Evolutionary conservation across 1,140 invertebrate species (phyloP), one percentile per base, ranked within the genome.

Genomic region (Micrasema minimum): DNA sequence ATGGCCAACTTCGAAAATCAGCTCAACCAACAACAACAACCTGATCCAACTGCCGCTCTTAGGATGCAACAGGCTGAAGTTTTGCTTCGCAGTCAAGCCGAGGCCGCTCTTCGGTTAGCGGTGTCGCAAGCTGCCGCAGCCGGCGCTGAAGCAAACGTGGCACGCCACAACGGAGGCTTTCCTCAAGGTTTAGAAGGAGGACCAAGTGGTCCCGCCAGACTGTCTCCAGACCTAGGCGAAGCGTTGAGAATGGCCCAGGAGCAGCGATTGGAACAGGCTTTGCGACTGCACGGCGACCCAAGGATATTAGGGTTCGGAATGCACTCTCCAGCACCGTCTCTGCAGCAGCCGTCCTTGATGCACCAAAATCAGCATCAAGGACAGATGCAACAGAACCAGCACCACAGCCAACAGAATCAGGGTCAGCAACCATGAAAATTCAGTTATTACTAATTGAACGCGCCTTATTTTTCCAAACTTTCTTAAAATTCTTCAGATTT

Each of bases 31-130:
- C 86, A 87, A 31, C 87, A 88, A 70, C 80, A 85, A 65, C 83
- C 86, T 16, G 83, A 84, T 46, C 83, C 85, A 3, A 89, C 90
- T 76, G 89, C 92, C 5, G 90, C 92, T 1, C 80, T 94, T 6
- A 85, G 92, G 66, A 91, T 94, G 84, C 87, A 88, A 69, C 91
- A 92, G 77, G 91, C 91, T 1, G 92, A 95, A 80, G 93, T 92
- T 0, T 83, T 95, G 10, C 81, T 95, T 12, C 87, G 92, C 77
- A 92, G 91, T 57, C 93, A 95, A 75, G 92, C 93, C 0, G 93
- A 94, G 78, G 92, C 90, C 16, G 91, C 93, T 0, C 85, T 94
- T 12, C 85, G 93, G 77, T 80, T 94, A 72, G 93, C 93, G 12
- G 92, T 94, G 74, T 85, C 85, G 0, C 85, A 87, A 69, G 86